Evolutionary conservation across 1,140 invertebrate species (phyloP).

Genomic region (Lepidurus packardi): DNA sequence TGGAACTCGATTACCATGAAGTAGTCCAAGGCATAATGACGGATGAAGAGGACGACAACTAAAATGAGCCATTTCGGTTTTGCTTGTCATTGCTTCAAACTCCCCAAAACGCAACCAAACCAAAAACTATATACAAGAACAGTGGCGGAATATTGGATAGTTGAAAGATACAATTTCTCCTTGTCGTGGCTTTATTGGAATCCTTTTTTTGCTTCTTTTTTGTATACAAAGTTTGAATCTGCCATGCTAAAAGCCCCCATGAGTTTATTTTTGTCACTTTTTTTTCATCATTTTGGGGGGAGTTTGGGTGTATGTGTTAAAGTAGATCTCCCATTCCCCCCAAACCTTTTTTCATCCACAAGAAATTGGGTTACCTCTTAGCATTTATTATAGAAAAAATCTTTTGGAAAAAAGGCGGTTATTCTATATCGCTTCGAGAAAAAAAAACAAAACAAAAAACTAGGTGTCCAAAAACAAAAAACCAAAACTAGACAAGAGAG

Average conservation of each 20-base stretch:
- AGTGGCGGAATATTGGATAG: neutral
- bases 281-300: too few relatives aligned
- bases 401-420: neutral
- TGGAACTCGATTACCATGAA: conserved; percentile 51
- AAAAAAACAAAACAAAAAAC: neutral
- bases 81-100: neutral
- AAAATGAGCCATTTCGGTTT: neutral
- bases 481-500: neutral
- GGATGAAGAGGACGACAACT: conserved; percentile 31
- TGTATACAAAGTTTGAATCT: conserved; percentile 2
- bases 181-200: conserved; percentile 13
- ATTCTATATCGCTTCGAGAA: neutral
- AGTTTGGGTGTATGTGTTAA: neutral
- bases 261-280: neutral
- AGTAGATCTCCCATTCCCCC: neutral
- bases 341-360: neutral
- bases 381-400: neutral
- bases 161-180: neutral
- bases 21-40: conserved; percentile 38
- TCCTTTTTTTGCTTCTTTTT: neutral
- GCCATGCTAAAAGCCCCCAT: neutral
- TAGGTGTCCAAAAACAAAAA: neutral
- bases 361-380: neutral
- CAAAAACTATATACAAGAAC: neutral
- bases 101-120: neutral